Base-by-base conservation (phyloP, 2,113 vertebrate species). In the Anguilla rostrata region DNA sequence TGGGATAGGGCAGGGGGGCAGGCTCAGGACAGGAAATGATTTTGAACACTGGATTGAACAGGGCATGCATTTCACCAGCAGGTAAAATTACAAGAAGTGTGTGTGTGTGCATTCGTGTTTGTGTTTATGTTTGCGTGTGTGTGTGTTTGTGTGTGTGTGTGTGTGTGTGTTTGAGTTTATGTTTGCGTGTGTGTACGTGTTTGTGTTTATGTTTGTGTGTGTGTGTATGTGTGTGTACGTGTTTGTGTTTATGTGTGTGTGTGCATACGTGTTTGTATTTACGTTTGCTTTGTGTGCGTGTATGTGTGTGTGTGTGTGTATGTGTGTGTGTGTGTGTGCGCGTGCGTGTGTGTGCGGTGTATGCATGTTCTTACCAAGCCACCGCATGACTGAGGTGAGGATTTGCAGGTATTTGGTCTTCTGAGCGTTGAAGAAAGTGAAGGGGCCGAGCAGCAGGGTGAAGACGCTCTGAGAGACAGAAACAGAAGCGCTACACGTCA, bases 391-490 rank as follows among this genome's bases (percentile, higher is more conserved):
- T 0, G 98, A 99, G 0, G 98, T 99, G 92, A 99, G 91, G 89
- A 99, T 98, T 92, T 99, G 98, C 14, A 99, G 97, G 84, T 99
- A 99, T 90, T 99, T 99, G 71, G 98, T 99, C 94, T 99, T 99
- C 95, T 99, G 98, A 60, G 98, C 98, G 0, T 95, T 98, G 91
- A 99, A 99, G 94, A 99, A 99, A 84, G 97, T 97, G 91, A 99
- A 99, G 0, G 98, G 98, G n/a, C 98, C 98, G 83, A 99, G 90
- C 16, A 97, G 89, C 12, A 99, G 89, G 0, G 96, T 97, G 92
- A 99, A 99, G 5, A 94, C 85, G 18, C 94, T 94, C 98, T 99
- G 93, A 20, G 91, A 79, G 84, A 88, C 4, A 89, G 66, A 89
- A 84, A 11, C 80, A 81, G 20, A 20, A 9, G 15, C 26, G 4